Evolutionary conservation across 1,140 invertebrate genomes (phyloP).

Genomic region (Sogatella furcifera): DNA sequence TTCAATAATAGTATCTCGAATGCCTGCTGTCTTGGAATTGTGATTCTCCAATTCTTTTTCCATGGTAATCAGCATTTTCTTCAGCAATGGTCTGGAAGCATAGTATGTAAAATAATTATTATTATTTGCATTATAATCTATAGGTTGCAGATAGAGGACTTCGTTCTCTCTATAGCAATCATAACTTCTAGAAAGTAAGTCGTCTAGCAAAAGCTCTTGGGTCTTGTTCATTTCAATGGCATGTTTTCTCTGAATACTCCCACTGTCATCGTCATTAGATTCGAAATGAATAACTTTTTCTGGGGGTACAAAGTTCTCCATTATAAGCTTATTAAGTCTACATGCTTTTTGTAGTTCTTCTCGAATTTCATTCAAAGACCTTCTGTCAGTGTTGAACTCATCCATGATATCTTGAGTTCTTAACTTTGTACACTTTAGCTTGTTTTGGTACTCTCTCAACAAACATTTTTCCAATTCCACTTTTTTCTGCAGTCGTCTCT

Average conservation of each 20-base stretch:
- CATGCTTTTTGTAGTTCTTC: slow-evolving; percentile 66
- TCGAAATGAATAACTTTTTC: slow-evolving; percentile 64
- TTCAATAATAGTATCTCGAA: not conserved
- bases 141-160: slow-evolving; percentile 68
- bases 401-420: slow-evolving; percentile 77
- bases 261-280: slow-evolving; percentile 68
- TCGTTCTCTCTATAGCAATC: slow-evolving; percentile 60
- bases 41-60: slow-evolving; percentile 61
- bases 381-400: slow-evolving; percentile 64
- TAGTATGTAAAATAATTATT: slow-evolving; percentile 63
- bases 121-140: slow-evolving; percentile 67
- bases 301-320: slow-evolving; percentile 95
- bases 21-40: slow-evolving; percentile 43
- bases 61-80: slow-evolving; percentile 60
- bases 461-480: slow-evolving; percentile 85
- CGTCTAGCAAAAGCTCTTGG: not conserved
- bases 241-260: slow-evolving; percentile 50
- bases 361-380: slow-evolving; percentile 69
- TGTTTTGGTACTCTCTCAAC: slow-evolving; percentile 58
- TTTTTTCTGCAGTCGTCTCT: slow-evolving; percentile 78
- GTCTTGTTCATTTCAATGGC: not conserved
- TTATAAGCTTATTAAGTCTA: slow-evolving; percentile 72
- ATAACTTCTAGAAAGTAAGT: not conserved
- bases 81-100: slow-evolving; percentile 58
- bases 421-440: slow-evolving; percentile 44